Base-by-base conservation (phyloP, 1,140 invertebrate species). In the Drosophila navojoa region DNA sequence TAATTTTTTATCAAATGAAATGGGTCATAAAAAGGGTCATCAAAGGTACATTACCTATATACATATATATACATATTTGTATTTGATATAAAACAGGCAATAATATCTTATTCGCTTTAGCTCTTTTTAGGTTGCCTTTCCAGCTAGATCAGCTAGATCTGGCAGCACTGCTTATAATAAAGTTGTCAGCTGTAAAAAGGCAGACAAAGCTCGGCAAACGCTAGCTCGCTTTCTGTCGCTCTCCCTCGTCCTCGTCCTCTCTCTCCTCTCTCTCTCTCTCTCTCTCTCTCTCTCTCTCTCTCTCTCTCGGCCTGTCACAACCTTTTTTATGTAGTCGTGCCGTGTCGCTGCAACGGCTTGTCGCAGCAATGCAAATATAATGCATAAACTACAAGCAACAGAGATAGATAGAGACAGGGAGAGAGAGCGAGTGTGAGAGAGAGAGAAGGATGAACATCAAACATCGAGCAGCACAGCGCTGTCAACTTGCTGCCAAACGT, bases 351-450 rank as follows among this genome's bases (percentile, higher is more conserved):
- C 19, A 61, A 40, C 27, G 45, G 47, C 54, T 50, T 69, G 64
- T 69, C 44, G 16, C 25, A 59, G 50, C 66, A 71, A 66, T 55
- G 60, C 73, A 76, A 76, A 76, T 76, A 72, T 76, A 71, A 66
- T 75, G 68, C 61, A 75, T 75, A 75, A 75, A 71, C 72, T 75
- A 71, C 72, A 71, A 75, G 72, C 27, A 53, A 32, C 15, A 11
- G 4, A 27, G 2, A 4, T 15, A 27, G 10, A 22, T 7, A n/a
- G 60, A 1, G 49, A 13, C 3, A 5, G 22, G 4, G 4, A 25
- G 11, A 0, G n/a, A 15, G 10, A 27, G 19, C 1, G n/a, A 15
- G 15, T 2, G 55, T n/a, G 11, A 0, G n/a, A 15, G 10, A 27
- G 19, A 2, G n/a, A 15, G 15, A 1, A 49, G 35, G 38, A 58